Conservation (phyloP, 2,113 vertebrate genomes). For the Tachuris rubrigastra region DNA sequence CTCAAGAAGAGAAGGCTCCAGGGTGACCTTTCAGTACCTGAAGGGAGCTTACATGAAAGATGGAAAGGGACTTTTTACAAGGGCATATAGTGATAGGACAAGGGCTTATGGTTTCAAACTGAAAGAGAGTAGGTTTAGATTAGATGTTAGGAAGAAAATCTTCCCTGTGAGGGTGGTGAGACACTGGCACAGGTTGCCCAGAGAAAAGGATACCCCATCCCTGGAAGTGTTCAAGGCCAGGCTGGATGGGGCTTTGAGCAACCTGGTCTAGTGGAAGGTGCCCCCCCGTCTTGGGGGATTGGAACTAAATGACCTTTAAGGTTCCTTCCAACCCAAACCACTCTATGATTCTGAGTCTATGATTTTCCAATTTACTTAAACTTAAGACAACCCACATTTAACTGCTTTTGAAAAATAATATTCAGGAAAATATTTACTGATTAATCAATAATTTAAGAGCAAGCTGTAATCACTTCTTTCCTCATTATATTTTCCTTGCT, state of each 20-base stretch:
- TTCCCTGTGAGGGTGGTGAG: neutral
- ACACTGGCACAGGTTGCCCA: neutral
- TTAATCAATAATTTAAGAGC: neutral
- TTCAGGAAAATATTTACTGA: neutral
- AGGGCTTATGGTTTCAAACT: neutral
- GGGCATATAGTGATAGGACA: neutral
- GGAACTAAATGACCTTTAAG: neutral
- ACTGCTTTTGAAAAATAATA: neutral
- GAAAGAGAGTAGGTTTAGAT: neutral
- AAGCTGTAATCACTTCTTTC: neutral
- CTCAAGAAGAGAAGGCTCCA: neutral
- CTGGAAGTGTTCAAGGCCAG: neutral
- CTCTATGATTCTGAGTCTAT: neutral
- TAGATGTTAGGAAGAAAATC: neutral
- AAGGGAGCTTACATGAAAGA: neutral
- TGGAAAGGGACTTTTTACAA: neutral
- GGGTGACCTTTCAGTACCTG: neutral
- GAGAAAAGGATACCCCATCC: neutral
- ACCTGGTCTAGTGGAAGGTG: neutral
- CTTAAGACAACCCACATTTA: neutral
- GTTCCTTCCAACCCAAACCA: neutral
- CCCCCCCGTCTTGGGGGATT: neutral
- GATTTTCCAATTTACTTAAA: neutral
- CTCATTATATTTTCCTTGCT: neutral
- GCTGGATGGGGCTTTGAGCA: neutral